Evolutionary conservation across 1,140 invertebrate species (phyloP).

Genomic region (Eueides isabella): DNA sequence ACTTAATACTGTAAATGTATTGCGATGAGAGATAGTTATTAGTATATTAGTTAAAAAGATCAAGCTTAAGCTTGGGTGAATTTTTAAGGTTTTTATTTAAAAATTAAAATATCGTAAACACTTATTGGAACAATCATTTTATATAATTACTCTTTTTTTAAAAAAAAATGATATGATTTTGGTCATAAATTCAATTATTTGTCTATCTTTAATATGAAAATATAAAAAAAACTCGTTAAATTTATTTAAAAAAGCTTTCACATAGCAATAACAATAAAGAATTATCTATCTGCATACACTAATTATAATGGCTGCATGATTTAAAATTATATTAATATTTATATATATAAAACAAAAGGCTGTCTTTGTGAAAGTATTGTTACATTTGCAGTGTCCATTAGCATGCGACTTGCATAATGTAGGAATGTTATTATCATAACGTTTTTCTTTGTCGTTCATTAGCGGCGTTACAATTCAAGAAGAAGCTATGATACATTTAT

Average conservation of each 20-base stretch:
- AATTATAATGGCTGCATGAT: background rate
- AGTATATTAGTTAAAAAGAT: background rate
- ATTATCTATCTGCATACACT: background rate
- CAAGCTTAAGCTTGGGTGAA: background rate
- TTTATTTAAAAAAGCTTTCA: background rate
- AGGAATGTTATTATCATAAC: constrained; percentile 37
- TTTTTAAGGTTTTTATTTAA: background rate
- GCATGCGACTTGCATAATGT: constrained; percentile 46
- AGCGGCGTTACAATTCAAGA: constrained; percentile 10
- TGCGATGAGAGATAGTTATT: constrained; percentile 6
- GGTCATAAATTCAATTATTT: background rate
- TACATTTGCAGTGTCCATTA: constrained; percentile 29
- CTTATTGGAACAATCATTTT: no score
- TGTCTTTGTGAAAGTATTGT: constrained; percentile 21
- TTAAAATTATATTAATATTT: constrained; percentile 10
- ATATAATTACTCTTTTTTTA: no score
- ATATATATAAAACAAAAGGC: constrained; percentile 7
- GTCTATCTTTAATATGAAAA: background rate
- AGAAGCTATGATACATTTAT: background rate
- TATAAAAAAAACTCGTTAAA: background rate
- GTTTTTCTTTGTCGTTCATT: constrained; percentile 35
- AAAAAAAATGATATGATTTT: no score
- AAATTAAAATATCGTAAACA: no score
- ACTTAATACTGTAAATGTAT: constrained; percentile 27
- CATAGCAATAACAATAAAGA: constrained; percentile 4